These are phyloP conservation scores for Halichoerus grypus DNA, from an alignment of 2,113 vertebrate genomes.

Conservation along the genomic window DNA sequence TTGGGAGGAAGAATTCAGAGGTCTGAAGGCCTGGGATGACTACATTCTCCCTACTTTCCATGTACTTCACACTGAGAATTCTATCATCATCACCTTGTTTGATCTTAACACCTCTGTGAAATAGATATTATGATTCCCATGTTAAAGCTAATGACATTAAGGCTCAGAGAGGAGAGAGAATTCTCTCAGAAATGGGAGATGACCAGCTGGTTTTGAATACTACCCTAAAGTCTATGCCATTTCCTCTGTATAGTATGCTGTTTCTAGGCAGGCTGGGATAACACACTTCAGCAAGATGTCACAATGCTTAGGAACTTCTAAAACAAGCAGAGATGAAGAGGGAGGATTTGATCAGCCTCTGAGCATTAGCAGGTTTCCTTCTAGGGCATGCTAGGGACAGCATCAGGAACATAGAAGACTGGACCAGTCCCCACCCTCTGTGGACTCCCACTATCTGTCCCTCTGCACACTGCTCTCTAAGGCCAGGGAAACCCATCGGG, in stretches of 20 bases:
- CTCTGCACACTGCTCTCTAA: not conserved
- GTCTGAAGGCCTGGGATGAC: not conserved
- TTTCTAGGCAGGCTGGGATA: not conserved
- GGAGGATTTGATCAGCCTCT: not conserved
- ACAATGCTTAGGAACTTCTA: not conserved
- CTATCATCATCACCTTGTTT: not conserved
- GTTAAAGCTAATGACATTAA: not conserved
- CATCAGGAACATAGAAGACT: not conserved
- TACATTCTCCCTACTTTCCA: not conserved
- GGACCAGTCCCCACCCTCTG: not conserved
- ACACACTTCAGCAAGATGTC: not conserved
- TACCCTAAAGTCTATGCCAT: not conserved
- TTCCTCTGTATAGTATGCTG: not conserved
- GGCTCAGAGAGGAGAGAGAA: not conserved
- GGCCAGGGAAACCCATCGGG: not conserved
- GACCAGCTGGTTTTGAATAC: not conserved
- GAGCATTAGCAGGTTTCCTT: not conserved
- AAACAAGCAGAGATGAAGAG: not conserved
- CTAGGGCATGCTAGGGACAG: not conserved
- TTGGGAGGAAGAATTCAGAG: not conserved
- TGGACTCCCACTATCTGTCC: too few species aligned
- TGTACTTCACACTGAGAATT: not conserved
- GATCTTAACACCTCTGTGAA: not conserved
- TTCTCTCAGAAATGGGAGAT: not conserved
- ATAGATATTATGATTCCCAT: not conserved